These are phyloP conservation scores for Pygmarrhopalites habei DNA, from an alignment of 1,140 invertebrate species.

Conservation along the genomic window DNA sequence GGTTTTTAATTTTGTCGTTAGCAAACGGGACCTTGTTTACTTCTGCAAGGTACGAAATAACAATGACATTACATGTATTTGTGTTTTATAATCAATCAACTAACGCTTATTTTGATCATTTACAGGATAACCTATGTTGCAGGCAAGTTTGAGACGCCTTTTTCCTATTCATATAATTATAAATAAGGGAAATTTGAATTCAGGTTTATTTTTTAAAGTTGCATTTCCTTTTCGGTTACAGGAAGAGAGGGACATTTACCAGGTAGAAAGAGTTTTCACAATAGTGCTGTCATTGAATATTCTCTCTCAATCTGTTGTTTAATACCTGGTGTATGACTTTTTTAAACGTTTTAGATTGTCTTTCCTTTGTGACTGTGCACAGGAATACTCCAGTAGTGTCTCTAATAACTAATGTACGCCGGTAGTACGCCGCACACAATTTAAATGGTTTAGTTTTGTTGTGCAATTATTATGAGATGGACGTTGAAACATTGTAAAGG, in stretches of 20 bases:
- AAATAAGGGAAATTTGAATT: neutral
- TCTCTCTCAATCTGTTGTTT: too few species aligned
- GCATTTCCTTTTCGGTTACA: conserved; percentile 46
- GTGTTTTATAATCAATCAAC: neutral
- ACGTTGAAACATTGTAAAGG: too few species aligned
- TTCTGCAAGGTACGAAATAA: conserved; percentile 27
- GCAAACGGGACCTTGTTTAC: conserved; percentile 51
- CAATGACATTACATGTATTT: neutral
- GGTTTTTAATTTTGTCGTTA: too few species aligned
- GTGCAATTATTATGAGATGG: too few species aligned
- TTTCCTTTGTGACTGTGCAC: conserved; percentile 51
- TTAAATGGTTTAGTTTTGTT: too few species aligned
- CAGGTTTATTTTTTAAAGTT: neutral
- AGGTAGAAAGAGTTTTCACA: too few species aligned
- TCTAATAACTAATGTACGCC: conserved; percentile 51
- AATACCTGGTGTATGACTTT: too few species aligned
- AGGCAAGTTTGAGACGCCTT: neutral
- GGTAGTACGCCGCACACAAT: too few species aligned
- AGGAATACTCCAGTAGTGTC: conserved; percentile 51
- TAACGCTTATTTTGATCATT: neutral
- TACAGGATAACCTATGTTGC: too few species aligned
- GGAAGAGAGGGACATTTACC: conserved; percentile 53
- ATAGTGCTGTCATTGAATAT: too few species aligned
- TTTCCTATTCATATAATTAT: neutral
- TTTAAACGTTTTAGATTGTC: too few species aligned